Conservation (phyloP, 2,888 invertebrate genomes). For the Electrophaes corylata region DNA sequence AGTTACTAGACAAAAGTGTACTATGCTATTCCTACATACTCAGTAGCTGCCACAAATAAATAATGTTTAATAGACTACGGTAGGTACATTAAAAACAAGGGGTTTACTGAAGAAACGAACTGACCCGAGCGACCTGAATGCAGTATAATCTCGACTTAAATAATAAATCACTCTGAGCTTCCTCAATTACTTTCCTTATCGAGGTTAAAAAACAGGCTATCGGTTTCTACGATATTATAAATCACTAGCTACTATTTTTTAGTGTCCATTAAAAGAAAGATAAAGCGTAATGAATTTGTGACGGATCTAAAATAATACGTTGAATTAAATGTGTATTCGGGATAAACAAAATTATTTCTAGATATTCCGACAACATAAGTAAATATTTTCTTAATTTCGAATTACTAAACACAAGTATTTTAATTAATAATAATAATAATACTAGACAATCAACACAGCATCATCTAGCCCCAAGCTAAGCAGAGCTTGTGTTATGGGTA, state of each 20-base stretch:
- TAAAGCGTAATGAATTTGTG: conserved; percentile 57
- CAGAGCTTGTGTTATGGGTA: too few relatives aligned
- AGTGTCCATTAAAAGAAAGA: conserved; percentile 61
- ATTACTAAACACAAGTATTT: too few relatives aligned
- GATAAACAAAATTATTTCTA: too few relatives aligned
- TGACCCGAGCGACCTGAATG: conserved; percentile 38
- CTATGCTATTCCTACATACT: not conserved
- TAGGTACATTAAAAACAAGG: conserved; percentile 23
- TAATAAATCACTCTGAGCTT: conserved; percentile 60
- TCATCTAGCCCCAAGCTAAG: too few relatives aligned
- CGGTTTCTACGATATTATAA: conserved; percentile 65
- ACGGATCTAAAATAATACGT: conserved; percentile 27
- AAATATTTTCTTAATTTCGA: too few relatives aligned
- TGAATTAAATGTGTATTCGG: too few relatives aligned
- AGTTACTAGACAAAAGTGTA: too few relatives aligned
- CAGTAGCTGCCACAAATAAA: not conserved
- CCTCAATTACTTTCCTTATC: conserved; percentile 73
- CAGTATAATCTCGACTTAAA: conserved; percentile 40
- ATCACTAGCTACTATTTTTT: conserved; percentile 57
- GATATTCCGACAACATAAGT: too few relatives aligned
- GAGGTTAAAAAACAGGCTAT: conserved; percentile 57
- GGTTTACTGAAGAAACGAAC: conserved; percentile 56
- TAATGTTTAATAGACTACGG: conserved; percentile 8
- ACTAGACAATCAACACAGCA: too few relatives aligned
- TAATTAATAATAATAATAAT: too few relatives aligned